A percentile compares a stretch with the other conserved stretches of the same genome.
These are phyloP conservation scores for Chrysopilus asiliformis DNA, from an alignment of 2,888 invertebrate genomes.

Conservation along the genomic window DNA sequence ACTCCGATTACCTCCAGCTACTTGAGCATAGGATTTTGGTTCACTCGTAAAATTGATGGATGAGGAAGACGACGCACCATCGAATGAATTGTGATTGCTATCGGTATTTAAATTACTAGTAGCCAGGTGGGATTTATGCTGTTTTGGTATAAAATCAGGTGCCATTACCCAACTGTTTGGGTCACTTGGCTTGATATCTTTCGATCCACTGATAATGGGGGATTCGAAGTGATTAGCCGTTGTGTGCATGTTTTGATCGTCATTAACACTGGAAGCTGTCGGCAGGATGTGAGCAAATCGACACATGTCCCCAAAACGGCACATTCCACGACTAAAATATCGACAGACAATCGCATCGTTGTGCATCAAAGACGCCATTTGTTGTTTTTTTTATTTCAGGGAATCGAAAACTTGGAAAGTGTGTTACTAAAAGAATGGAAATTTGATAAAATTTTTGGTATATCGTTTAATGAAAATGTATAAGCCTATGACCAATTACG, in stretches of 20 bases:
- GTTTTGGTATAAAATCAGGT: slow-evolving; percentile 30
- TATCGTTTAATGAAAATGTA: too few species aligned
- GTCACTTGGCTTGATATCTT: neutral
- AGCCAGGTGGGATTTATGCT: neutral
- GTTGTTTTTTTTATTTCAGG: too few species aligned
- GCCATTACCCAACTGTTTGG: slow-evolving; percentile 26
- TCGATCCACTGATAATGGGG: slow-evolving; percentile 19
- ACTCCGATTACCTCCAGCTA: slow-evolving; percentile 22
- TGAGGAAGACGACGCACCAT: slow-evolving; percentile 7
- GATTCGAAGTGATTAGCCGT: slow-evolving; percentile 2
- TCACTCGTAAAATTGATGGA: neutral
- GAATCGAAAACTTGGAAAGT: too few species aligned
- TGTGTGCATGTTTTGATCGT: slow-evolving; percentile 6
- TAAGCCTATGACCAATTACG: too few species aligned
- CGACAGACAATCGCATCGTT: too few species aligned
- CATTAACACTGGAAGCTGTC: slow-evolving; percentile 7
- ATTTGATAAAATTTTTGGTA: too few species aligned
- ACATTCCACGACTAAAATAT: slow-evolving; percentile 29
- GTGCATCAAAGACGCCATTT: too few species aligned
- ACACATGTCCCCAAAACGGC: slow-evolving; percentile 31
- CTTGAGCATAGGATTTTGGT: slow-evolving; percentile 28
- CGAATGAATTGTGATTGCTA: slow-evolving; percentile 14
- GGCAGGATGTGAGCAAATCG: slow-evolving; percentile 25
- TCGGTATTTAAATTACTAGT: neutral
- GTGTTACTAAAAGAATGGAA: too few species aligned